Base-by-base conservation (phyloP, 2,888 invertebrate species). In the Mesochorus sp. region DNA sequence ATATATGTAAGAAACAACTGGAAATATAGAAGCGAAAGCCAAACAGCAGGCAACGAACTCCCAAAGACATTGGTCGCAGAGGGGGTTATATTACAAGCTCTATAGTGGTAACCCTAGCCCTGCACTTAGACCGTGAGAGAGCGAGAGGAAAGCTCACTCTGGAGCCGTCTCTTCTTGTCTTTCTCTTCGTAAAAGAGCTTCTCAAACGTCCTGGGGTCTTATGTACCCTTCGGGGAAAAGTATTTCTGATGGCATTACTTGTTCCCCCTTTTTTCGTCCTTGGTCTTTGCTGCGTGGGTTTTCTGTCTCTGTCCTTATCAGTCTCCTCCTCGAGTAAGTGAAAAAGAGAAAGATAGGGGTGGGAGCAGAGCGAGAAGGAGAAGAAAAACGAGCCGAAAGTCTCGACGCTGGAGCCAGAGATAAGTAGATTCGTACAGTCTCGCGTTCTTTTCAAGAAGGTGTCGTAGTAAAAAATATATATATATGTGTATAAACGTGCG, bases 41-140 rank as follows among this genome's bases (percentile, higher is more conserved):
- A 47, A 68, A 47, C 12, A 47, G 57, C 55, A 44, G 39, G 14
- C 31, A 57, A 21, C 28, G 75, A 81, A 76, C 80, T 71, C 81
- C 80, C 84, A 68, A 73, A 77, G 67, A 67, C 55, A 39, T 68
- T 57, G 68, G 77, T 73, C 62, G 44, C 66, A 31, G 61, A 73
- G 55, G 28, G 64, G 85, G 84, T 88, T 87, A 85, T 86, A 85
- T 88, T 88, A 88, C 88, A 85, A 80, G 80, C 84, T 68, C 68
- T 84, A 85, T 87, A 86, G 86, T 85, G 88, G 88, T 88, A 88
- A 88, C 86, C 85, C 83, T 87, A 87, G 82, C 86, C 84, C 57
- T 21, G 88, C 88, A 68, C 76, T 62, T 72, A 61, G 61, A 28
- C 44, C 37, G 44, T 37, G 53, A 39, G 47, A 14, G 51, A 53